Evolutionary conservation across 2,888 invertebrate genomes (phyloP).

Genomic region (Agrotis ipsilon): DNA sequence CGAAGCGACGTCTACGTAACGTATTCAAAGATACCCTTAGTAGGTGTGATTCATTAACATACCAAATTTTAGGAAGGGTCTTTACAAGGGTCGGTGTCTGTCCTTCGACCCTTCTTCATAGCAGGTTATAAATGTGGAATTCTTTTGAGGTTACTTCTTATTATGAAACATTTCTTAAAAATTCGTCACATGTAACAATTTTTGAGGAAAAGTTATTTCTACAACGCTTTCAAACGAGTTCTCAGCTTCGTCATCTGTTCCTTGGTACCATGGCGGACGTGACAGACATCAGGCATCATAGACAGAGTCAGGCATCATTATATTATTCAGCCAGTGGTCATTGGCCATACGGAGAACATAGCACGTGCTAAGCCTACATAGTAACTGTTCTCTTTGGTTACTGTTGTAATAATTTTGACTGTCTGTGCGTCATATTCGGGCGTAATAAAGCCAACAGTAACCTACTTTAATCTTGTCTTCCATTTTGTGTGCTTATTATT

Average conservation of each 20-base stretch:
- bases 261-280: constrained; percentile 39
- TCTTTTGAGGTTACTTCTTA: constrained; percentile 17
- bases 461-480: background rate
- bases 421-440: background rate
- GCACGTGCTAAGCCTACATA: constrained; percentile 33
- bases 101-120: constrained; percentile 19
- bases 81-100: constrained; percentile 16
- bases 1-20: constrained; percentile 1
- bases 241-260: constrained; percentile 1
- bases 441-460: background rate
- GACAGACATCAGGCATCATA: constrained; percentile 27
- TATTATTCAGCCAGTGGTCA: constrained; percentile 36
- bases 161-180: background rate
- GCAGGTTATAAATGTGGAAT: constrained; percentile 23
- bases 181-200: background rate
- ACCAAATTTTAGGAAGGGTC: constrained; percentile 26
- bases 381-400: constrained; percentile 20
- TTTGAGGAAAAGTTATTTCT: background rate
- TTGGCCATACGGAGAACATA: constrained; percentile 11
- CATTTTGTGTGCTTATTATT: background rate
- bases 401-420: constrained; percentile 14
- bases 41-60: constrained; percentile 44
- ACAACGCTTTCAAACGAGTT: background rate
- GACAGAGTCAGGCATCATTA: constrained; percentile 15
- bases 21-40: constrained; percentile 43